Evolutionary conservation across 2,888 invertebrate species (phyloP), one percentile per base, ranked within the genome.

Genomic region (Agelastica alni): DNA sequence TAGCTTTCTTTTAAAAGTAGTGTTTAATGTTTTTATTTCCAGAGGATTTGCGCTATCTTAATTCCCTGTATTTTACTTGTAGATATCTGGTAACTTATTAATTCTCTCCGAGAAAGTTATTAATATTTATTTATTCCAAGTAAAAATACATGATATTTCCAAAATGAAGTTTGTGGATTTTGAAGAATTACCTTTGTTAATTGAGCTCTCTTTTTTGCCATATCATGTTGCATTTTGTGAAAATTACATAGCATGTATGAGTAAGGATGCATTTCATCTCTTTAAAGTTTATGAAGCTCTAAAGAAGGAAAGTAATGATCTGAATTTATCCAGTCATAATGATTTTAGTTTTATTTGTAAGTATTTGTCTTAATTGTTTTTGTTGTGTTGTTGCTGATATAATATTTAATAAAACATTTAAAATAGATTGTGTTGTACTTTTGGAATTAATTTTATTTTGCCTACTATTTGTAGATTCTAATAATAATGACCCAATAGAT

Each of bases 81-180:
- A 75, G 74, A 62, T 74, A 4, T 75, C 76, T 13, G 78, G 78
- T 0, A 78, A 77, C 61, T 60, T 77, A 42, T 51, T 75, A 12
- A 72, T 82, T 17, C 75, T 78, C 57, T 75, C 76, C 5, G 67
- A 75, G 53, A 77, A 51, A 77, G 77, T 46, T 69, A 74, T 66
- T 72, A 78, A 58, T 74, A 80, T 74, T 10, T 88, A 86, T 63
- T 81, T 82, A 66, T 85, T 85, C 58, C 81, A 83, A 57, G 77
- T 85, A 6, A 84, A 85, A 65, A 83, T 83, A 0, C 87, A 88
- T 66, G 86, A 86, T 63, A 82, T 83, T 37, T 86, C 87, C 1
- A 85, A 84, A 66, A 78, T 85, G 60, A 82, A 82, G 56, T 88
- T 87, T 66, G 79, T 87, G 39, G 88, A 88, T 69, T 88, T 88